phyloP scores from a whole-genome alignment of 2,888 invertebrate genomes.

The Chironomus riparius region DNA sequence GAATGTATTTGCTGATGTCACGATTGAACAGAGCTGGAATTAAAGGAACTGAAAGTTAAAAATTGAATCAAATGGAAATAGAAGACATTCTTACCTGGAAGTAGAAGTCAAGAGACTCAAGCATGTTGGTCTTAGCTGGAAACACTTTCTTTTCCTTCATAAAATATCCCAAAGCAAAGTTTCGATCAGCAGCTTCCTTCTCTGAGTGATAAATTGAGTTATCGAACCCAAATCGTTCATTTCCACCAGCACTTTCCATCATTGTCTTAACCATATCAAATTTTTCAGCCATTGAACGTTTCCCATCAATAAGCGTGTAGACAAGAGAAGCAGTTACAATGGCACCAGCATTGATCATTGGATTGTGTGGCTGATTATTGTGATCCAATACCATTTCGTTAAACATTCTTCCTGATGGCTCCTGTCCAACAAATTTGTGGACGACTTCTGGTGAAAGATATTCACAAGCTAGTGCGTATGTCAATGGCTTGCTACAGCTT shows the following conservation, averaged over 20 bases:
- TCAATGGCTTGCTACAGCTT: constrained; percentile 90
- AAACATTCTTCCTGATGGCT: constrained; percentile 93
- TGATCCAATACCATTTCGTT: constrained; percentile 91
- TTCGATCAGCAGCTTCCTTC: constrained; percentile 92
- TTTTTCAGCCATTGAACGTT: constrained; percentile 84
- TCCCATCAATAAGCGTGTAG: constrained; percentile 71
- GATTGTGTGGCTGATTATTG: constrained; percentile 95
- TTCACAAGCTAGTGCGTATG: constrained; percentile 89
- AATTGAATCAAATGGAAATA: constrained; percentile 24
- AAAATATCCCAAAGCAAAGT: constrained; percentile 94
- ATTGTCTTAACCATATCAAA: constrained; percentile 84
- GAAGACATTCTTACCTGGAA: constrained; percentile 63
- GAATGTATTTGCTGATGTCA: constrained; percentile 86
- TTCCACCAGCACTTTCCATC: constrained; percentile 72
- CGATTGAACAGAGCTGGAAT: constrained; percentile 74
- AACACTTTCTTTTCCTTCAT: constrained; percentile 96
- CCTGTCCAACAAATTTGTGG: constrained; percentile 94
- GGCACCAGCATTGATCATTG: constrained; percentile 98
- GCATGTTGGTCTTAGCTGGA: constrained; percentile 81
- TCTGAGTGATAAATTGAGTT: constrained; percentile 95
- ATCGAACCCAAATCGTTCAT: constrained; percentile 84
- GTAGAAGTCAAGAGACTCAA: constrained; percentile 94
- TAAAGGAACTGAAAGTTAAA: neutral
- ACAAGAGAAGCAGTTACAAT: constrained; percentile 83
- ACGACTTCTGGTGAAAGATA: constrained; percentile 82